phyloP scores from a whole-genome alignment of 2,797 vertebrate genomes.

The Gymnodraco acuticeps region DNA sequence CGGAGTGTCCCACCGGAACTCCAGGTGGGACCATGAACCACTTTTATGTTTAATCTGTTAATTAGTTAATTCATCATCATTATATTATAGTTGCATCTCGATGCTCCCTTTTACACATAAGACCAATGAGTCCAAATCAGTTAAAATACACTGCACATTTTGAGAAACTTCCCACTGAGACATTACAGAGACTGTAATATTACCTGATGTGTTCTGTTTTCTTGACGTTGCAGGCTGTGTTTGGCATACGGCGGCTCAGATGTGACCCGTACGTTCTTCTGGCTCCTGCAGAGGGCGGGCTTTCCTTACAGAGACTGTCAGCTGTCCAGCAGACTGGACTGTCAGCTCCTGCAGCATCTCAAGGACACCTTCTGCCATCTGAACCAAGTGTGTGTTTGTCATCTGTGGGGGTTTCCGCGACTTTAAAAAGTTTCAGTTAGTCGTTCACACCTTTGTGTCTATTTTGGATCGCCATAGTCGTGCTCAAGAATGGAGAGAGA shows the following conservation, averaged over 20 bases:
- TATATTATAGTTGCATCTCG: background rate
- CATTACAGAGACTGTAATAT: background rate
- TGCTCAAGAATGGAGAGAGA: background rate
- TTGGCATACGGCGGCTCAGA: slow-evolving; percentile 96
- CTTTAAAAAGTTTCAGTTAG: background rate
- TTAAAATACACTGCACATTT: background rate
- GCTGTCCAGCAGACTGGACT: slow-evolving; percentile 90
- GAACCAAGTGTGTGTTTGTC: slow-evolving; percentile 88
- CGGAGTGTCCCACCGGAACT: slow-evolving; percentile 96
- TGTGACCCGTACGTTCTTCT: slow-evolving; percentile 95
- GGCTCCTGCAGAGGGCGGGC: slow-evolving; percentile 96
- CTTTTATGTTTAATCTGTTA: background rate
- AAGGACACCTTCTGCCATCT: slow-evolving; percentile 98
- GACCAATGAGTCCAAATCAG: background rate
- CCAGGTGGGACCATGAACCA: slow-evolving; percentile 83
- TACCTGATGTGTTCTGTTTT: background rate
- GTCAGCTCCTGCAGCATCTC: slow-evolving; percentile 93
- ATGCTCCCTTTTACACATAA: background rate
- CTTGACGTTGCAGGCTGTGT: slow-evolving; percentile 85
- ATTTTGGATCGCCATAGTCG: background rate
- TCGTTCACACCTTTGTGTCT: background rate
- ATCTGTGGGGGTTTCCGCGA: slow-evolving; percentile 1
- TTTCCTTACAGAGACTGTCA: slow-evolving; percentile 98
- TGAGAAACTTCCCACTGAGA: background rate
- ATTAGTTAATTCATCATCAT: background rate